These are phyloP conservation scores for Parthenolecanium corni DNA, from an alignment of 2,888 invertebrate genomes.

Conservation along the genomic window DNA sequence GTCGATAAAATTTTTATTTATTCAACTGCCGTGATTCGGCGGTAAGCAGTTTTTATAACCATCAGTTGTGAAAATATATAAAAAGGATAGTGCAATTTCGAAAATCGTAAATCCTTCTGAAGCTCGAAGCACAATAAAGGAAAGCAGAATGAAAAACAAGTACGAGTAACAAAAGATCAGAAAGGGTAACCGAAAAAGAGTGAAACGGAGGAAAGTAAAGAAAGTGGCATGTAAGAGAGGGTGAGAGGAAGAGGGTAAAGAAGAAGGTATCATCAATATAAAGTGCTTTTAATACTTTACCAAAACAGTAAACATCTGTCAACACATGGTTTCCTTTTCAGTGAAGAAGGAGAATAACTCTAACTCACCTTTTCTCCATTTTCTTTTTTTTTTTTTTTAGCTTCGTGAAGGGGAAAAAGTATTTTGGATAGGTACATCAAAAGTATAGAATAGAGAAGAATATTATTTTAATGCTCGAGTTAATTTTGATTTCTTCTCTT, in stretches of 20 bases:
- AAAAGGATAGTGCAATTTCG: neutral
- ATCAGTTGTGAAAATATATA: neutral
- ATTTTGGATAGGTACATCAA: too few species aligned
- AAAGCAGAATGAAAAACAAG: neutral
- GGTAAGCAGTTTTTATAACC: neutral
- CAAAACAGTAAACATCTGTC: neutral
- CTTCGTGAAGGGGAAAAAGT: too few species aligned
- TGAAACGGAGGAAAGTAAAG: neutral
- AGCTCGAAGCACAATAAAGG: neutral
- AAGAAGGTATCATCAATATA: conserved; percentile 1
- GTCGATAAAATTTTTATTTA: too few species aligned
- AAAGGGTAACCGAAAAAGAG: neutral
- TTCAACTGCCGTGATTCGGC: neutral
- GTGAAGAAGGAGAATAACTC: too few species aligned
- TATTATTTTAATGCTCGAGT: too few species aligned
- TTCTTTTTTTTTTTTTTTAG: too few species aligned
- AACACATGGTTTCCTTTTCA: neutral
- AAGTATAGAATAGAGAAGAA: too few species aligned
- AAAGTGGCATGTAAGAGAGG: neutral
- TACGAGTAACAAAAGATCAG: neutral
- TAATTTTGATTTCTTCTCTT: too few species aligned
- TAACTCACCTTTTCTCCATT: too few species aligned
- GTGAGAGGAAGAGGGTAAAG: neutral
- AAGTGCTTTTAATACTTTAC: neutral
- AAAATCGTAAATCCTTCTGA: neutral